Conservation (phyloP, 2,797 vertebrate species). For the Fundulus diaphanus region DNA sequence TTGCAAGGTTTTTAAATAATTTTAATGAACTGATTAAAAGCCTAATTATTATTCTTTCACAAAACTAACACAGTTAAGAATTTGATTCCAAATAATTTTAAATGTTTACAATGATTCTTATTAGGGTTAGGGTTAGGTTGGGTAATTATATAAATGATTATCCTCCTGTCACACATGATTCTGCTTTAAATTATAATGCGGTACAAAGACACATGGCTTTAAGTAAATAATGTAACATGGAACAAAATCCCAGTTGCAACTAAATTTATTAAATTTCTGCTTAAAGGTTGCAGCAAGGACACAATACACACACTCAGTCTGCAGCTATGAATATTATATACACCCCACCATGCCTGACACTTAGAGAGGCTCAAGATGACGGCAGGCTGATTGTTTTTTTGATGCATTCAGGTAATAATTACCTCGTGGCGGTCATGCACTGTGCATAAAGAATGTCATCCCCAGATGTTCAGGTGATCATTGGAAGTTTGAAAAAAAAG, state of each 20-base stretch:
- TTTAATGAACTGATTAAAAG: not conserved
- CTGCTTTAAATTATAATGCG: not conserved
- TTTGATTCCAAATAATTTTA: not conserved
- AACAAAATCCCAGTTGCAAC: too few species aligned
- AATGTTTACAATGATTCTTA: not conserved
- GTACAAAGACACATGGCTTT: not conserved
- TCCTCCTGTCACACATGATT: not conserved
- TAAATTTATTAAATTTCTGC: not conserved
- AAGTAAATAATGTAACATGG: not conserved
- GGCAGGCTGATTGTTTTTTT: not conserved
- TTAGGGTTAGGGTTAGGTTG: too few species aligned
- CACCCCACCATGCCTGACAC: not conserved
- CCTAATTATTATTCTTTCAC: not conserved
- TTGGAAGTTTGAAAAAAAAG: not conserved
- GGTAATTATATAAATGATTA: not conserved
- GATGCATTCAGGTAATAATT: not conserved
- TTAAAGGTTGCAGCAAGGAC: not conserved
- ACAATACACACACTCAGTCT: not conserved
- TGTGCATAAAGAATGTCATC: not conserved
- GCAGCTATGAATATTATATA: not conserved
- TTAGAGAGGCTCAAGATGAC: not conserved
- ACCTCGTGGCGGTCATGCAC: not conserved
- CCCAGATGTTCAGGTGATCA: not conserved
- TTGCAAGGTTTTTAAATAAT: not conserved
- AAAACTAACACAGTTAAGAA: not conserved